Percentiles rank a stretch among this genome's conserved stretches.
Evolutionary conservation across 2,888 invertebrate species (phyloP).

Genomic region (Scrobipalpa costella): DNA sequence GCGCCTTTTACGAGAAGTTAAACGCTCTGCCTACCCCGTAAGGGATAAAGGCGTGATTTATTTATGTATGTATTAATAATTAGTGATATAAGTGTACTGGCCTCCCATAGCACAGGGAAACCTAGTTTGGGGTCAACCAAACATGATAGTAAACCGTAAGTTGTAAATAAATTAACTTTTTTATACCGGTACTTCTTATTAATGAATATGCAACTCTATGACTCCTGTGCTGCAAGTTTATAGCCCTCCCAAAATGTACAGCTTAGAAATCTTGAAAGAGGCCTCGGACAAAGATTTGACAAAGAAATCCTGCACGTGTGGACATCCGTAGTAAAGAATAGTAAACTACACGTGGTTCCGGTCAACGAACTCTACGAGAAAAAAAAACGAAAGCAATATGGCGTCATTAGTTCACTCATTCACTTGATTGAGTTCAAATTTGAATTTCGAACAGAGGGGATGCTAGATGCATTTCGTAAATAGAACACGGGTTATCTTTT

Average conservation of each 20-base stretch:
- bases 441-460: constrained; percentile 40
- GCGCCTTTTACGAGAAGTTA: too few species aligned
- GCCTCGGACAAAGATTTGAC: constrained; percentile 62
- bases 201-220: too few species aligned
- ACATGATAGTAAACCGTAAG: too few species aligned
- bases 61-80: too few species aligned
- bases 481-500: constrained; percentile 42
- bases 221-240: constrained; percentile 39
- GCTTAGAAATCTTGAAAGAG: constrained; percentile 56
- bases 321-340: constrained; percentile 37
- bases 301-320: constrained; percentile 65
- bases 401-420: constrained; percentile 49
- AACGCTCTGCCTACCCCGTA: too few species aligned
- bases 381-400: constrained; percentile 58
- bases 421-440: constrained; percentile 42
- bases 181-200: too few species aligned
- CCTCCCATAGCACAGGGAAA: too few species aligned
- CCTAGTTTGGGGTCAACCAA: too few species aligned
- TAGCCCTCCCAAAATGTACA: constrained; percentile 63
- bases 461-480: constrained; percentile 27
- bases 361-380: constrained; percentile 54
- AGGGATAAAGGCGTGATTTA: too few species aligned
- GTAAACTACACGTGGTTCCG: constrained; percentile 58
- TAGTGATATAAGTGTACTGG: too few species aligned
- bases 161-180: too few species aligned